Conservation (phyloP, 2,888 invertebrate species). For the Hartigia nigra region DNA sequence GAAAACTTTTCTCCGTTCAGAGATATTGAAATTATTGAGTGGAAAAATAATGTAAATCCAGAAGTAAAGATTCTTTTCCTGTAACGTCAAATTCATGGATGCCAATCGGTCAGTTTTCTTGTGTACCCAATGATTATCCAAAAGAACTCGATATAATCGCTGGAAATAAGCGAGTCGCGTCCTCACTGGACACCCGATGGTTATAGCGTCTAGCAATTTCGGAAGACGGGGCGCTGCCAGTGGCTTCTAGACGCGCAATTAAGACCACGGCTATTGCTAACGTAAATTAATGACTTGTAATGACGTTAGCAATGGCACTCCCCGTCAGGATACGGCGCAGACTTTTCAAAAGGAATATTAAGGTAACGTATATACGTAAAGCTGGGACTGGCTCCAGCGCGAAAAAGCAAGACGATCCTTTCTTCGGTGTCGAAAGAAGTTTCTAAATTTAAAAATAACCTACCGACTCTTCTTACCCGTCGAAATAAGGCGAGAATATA, state of each 20-base stretch:
- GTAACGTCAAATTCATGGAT: slow-evolving; percentile 48
- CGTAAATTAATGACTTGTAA: slow-evolving; percentile 45
- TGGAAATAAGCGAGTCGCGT: slow-evolving; percentile 35
- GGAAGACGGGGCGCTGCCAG: slow-evolving; percentile 32
- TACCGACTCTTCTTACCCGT: slow-evolving; percentile 21
- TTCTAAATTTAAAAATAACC: slow-evolving; percentile 18
- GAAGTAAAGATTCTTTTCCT: slow-evolving; percentile 39
- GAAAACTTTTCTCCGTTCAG: not conserved
- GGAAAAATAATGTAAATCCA: not conserved
- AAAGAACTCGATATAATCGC: slow-evolving; percentile 51
- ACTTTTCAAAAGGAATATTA: not conserved
- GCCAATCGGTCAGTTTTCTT: slow-evolving; percentile 50
- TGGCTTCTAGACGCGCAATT: slow-evolving; percentile 43
- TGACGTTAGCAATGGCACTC: slow-evolving; percentile 10
- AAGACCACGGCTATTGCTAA: slow-evolving; percentile 40
- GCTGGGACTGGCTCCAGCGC: not conserved
- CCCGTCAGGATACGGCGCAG: not conserved
- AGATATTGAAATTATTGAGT: not conserved
- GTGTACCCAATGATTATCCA: slow-evolving; percentile 54
- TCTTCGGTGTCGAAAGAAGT: not conserved
- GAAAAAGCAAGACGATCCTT: not conserved
- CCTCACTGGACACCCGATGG: slow-evolving; percentile 51
- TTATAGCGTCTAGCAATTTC: slow-evolving; percentile 54
- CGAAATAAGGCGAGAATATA: slow-evolving; percentile 49
- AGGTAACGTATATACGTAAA: not conserved